Conservation (phyloP, 2,888 invertebrate genomes). For the Galeruca laticollis region DNA sequence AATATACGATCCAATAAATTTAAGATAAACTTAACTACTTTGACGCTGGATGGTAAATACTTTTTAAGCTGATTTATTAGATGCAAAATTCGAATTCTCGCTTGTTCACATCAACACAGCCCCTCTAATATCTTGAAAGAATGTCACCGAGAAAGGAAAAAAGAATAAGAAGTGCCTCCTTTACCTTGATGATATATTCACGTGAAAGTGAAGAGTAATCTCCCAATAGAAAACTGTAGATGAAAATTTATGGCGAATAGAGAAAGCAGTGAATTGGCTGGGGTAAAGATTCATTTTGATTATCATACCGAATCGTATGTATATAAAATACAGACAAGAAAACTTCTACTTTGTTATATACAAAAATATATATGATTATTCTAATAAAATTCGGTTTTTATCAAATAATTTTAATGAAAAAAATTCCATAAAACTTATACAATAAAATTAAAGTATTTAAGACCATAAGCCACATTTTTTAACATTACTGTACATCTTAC, state of each 20-base stretch:
- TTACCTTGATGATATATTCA: conserved; percentile 15
- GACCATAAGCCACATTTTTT: too few species aligned
- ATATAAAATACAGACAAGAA: too few species aligned
- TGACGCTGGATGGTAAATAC: background rate
- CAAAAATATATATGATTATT: too few species aligned
- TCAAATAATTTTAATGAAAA: too few species aligned
- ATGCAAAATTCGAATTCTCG: conserved; percentile 12
- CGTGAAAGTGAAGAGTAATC: conserved; percentile 17
- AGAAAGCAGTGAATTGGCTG: background rate
- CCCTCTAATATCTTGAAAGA: conserved; percentile 9
- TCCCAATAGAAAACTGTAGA: conserved; percentile 11
- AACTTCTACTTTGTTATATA: too few species aligned
- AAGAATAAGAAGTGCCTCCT: conserved; percentile 16
- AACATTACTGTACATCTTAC: too few species aligned
- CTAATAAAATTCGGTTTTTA: too few species aligned
- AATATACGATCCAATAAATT: conserved; percentile 12
- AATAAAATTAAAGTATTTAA: too few species aligned
- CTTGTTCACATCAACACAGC: conserved; percentile 11
- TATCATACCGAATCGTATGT: too few species aligned
- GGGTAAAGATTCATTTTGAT: background rate
- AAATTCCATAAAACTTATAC: too few species aligned
- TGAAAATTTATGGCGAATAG: conserved; percentile 12
- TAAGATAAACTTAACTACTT: background rate
- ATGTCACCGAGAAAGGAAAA: conserved; percentile 5
- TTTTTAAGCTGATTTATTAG: conserved; percentile 15